Conservation (phyloP, 2,888 invertebrate species). For the Onchidella celtica region DNA sequence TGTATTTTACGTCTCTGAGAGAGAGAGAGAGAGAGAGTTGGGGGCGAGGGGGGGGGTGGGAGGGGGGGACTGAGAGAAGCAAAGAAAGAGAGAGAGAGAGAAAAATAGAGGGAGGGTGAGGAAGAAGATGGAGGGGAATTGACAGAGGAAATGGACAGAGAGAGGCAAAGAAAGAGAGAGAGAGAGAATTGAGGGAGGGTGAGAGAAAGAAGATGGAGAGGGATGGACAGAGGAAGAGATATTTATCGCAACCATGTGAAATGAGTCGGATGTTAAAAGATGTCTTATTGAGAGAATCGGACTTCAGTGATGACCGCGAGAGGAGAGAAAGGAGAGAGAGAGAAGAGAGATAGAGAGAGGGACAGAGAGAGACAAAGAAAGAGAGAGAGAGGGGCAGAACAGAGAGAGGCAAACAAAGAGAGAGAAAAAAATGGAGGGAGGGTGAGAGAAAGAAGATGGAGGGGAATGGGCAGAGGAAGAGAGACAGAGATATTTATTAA, state of each 20-base stretch:
- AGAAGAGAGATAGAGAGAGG: too few species aligned
- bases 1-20: too few species aligned
- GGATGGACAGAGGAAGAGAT: neutral
- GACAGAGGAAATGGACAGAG: neutral
- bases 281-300: too few species aligned
- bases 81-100: neutral
- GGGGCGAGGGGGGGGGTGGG: neutral
- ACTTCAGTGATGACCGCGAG: neutral
- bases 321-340: neutral
- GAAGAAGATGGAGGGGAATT: neutral
- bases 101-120: neutral
- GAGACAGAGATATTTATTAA: too few species aligned
- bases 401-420: conserved; percentile 6
- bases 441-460: neutral
- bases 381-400: neutral
- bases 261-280: too few species aligned
- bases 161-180: neutral
- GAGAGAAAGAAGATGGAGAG: neutral
- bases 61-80: neutral
- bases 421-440: neutral
- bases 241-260: neutral
- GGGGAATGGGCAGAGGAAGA: too few species aligned
- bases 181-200: neutral
- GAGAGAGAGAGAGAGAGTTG: neutral
- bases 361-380: too few species aligned